Percentiles rank a stretch among this genome's conserved stretches.
phyloP scores from a whole-genome alignment of 2,797 vertebrate genomes.

The Uromys caudimaculatus region DNA sequence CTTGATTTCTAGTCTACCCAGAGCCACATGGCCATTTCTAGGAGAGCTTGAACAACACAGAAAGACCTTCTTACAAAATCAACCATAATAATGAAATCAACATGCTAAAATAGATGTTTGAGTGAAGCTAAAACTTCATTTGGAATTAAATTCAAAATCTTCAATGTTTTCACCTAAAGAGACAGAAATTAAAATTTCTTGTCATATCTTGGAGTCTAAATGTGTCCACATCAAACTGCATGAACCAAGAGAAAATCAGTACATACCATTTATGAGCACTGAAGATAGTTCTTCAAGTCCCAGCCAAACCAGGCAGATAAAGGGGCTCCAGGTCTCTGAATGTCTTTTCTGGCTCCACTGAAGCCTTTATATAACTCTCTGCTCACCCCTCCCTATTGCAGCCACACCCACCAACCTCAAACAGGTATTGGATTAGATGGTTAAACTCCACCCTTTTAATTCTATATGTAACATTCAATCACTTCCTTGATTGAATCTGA shows the following conservation, averaged over 20 bases:
- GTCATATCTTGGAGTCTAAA: neutral
- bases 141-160: neutral
- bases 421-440: neutral
- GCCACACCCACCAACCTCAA: neutral
- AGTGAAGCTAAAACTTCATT: neutral
- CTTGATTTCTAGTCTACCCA: neutral
- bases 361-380: neutral
- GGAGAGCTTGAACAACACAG: neutral
- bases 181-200: neutral
- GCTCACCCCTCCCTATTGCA: neutral
- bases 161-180: neutral
- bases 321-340: too few species aligned
- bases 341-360: fast-evolving
- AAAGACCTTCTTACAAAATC: neutral
- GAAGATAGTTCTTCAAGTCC: neutral
- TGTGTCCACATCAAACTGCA: neutral
- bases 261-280: neutral
- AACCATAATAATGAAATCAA: too few species aligned
- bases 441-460: neutral
- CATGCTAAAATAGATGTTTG: too few species aligned
- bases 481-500: neutral
- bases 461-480: neutral
- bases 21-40: neutral
- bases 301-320: fast-evolving
- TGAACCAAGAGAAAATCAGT: too few species aligned